Evolutionary conservation across 2,888 invertebrate genomes (phyloP).

Genomic region (Sesia bembeciformis): DNA sequence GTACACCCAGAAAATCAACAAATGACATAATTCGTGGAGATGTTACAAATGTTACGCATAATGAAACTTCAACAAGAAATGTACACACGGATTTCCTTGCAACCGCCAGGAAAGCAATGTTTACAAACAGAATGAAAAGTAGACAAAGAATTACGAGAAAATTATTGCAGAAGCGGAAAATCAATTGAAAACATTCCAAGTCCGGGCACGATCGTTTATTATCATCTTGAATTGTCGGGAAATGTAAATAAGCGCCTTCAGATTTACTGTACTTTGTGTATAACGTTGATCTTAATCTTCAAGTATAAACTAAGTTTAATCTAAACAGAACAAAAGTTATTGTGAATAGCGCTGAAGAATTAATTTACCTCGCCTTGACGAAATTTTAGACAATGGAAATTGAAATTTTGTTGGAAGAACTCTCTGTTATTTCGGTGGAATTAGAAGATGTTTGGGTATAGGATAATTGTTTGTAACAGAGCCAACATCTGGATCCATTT

Average conservation of each 20-base stretch:
- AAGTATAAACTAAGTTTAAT: background rate
- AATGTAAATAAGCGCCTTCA: background rate
- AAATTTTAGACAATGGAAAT: constrained; percentile 18
- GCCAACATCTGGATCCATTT: constrained; percentile 15
- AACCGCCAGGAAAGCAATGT: constrained; percentile 7
- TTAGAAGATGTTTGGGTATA: constrained; percentile 9
- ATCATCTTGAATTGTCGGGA: background rate
- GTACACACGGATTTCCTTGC: background rate
- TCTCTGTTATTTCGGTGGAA: constrained; percentile 9
- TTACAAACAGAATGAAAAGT: constrained; percentile 18
- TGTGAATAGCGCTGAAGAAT: constrained; percentile 10
- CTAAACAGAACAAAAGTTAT: constrained; percentile 3
- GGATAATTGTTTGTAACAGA: constrained; percentile 19
- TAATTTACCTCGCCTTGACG: constrained; percentile 12
- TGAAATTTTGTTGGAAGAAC: constrained; percentile 15
- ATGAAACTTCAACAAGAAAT: background rate
- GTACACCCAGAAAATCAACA: constrained; percentile 1
- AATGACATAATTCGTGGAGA: background rate
- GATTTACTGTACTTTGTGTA: background rate
- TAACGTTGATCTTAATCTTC: background rate
- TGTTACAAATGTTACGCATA: background rate
- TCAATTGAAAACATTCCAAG: constrained; percentile 10
- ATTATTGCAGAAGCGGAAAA: constrained; percentile 20
- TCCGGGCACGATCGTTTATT: background rate
- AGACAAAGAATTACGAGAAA: constrained; percentile 23